phyloP scores from a whole-genome alignment of 2,888 invertebrate species.

The Hoplodrina ambigua region DNA sequence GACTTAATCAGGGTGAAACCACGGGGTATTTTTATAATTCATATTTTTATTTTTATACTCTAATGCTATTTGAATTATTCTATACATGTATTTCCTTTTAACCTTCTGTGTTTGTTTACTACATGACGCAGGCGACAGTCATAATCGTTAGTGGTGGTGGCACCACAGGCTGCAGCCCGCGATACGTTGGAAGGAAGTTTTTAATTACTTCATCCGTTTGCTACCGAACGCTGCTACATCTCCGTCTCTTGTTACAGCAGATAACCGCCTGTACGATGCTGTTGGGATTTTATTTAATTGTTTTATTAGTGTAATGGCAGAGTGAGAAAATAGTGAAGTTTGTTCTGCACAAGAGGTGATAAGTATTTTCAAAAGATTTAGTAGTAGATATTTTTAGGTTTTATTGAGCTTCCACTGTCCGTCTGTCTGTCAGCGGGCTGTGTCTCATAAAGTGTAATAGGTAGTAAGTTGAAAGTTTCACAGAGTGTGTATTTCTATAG shows the following conservation, averaged over 20 bases:
- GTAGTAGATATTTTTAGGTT: too few species aligned
- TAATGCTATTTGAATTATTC: too few species aligned
- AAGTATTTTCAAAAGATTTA: too few species aligned
- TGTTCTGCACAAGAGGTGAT: not conserved
- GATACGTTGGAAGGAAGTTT: constrained; percentile 69
- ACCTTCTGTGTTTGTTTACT: constrained; percentile 21
- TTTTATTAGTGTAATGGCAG: constrained; percentile 13
- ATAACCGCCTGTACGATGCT: constrained; percentile 23
- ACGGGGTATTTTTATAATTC: too few species aligned
- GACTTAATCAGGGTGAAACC: too few species aligned
- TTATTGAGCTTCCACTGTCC: too few species aligned
- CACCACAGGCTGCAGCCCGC: constrained; percentile 51
- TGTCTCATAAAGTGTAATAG: too few species aligned
- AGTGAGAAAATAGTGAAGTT: not conserved
- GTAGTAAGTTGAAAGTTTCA: too few species aligned
- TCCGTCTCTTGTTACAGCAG: constrained; percentile 18
- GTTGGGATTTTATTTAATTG: constrained; percentile 20
- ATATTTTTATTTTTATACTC: too few species aligned
- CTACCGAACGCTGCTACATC: constrained; percentile 45
- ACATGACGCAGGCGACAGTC: constrained; percentile 49
- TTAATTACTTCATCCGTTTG: constrained; percentile 73
- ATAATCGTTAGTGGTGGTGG: constrained; percentile 68
- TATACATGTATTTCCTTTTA: not conserved
- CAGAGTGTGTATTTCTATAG: too few species aligned
- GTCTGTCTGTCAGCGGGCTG: too few species aligned